Percentiles rank a stretch among this genome's conserved stretches.
These are phyloP conservation scores for Crotalus helleri DNA, from an alignment of 2,113 vertebrate species.

Conservation along the genomic window DNA sequence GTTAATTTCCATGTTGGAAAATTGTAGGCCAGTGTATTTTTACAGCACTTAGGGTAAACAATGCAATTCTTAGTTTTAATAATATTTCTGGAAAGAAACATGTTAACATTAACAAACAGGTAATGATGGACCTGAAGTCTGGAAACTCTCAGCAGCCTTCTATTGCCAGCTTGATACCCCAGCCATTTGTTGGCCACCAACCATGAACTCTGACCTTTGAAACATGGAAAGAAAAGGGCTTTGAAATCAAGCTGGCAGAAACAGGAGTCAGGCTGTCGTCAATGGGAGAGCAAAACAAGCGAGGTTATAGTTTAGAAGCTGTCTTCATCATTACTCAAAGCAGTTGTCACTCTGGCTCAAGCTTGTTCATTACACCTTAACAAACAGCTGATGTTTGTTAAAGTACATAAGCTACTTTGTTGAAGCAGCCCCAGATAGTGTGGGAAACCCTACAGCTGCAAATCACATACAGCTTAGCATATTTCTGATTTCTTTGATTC, in stretches of 20 bases:
- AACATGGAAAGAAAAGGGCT: slow-evolving; percentile 76
- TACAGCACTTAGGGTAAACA: neutral
- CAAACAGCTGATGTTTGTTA: slow-evolving; percentile 71
- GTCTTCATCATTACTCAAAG: slow-evolving; percentile 72
- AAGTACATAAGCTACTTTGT: slow-evolving; percentile 75
- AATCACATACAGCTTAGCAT: slow-evolving; percentile 67
- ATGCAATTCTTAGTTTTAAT: slow-evolving; percentile 14
- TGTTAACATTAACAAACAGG: slow-evolving; percentile 27
- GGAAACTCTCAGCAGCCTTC: slow-evolving; percentile 24
- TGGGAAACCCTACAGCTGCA: slow-evolving; percentile 64
- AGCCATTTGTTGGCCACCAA: slow-evolving; percentile 61
- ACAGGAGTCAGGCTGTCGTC: slow-evolving; percentile 66
- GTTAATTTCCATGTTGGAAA: neutral
- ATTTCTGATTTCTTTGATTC: slow-evolving; percentile 68
- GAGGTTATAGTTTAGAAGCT: slow-evolving; percentile 71
- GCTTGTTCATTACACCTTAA: slow-evolving; percentile 69
- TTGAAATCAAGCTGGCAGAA: slow-evolving; percentile 74
- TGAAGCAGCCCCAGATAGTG: slow-evolving; percentile 54
- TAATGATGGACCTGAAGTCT: slow-evolving; percentile 22
- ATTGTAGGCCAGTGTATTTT: neutral
- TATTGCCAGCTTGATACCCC: slow-evolving; percentile 43
- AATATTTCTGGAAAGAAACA: slow-evolving; percentile 6
- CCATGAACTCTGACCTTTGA: slow-evolving; percentile 74
- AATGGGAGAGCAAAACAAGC: slow-evolving; percentile 71
- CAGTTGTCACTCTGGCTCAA: slow-evolving; percentile 73